phyloP scores from a whole-genome alignment of 1,140 invertebrate species.

The Aphaenogaster floridana region DNA sequence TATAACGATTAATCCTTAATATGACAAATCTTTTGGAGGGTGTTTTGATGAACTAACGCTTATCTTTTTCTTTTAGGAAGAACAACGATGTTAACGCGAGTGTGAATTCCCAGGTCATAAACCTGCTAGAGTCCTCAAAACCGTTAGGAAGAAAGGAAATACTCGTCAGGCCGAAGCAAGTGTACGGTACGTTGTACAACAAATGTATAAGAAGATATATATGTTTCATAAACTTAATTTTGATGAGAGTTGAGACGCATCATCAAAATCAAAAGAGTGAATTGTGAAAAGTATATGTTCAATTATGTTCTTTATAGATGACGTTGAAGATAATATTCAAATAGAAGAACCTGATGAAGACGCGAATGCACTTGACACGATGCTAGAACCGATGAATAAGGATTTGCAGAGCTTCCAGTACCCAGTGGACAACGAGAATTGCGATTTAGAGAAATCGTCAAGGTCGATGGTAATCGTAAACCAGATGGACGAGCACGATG shows the following conservation, averaged over 20 bases:
- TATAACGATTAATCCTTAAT: neutral
- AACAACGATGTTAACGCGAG: constrained; percentile 61
- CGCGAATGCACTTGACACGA: constrained; percentile 85
- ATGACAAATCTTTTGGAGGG: neutral
- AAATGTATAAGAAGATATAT: neutral
- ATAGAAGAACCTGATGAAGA: constrained; percentile 67
- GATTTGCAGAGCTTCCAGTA: constrained; percentile 87
- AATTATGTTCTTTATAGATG: constrained; percentile 64
- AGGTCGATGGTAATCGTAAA: constrained; percentile 69
- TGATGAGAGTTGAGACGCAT: neutral
- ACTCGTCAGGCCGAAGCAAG: constrained; percentile 34
- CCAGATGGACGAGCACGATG: constrained; percentile 24
- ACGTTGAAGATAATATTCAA: constrained; percentile 69
- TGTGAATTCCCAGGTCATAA: constrained; percentile 52
- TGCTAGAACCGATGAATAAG: constrained; percentile 85
- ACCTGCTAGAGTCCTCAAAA: constrained; percentile 40
- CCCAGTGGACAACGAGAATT: constrained; percentile 81
- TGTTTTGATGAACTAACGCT: neutral
- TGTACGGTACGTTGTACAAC: constrained; percentile 39
- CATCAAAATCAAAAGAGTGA: neutral
- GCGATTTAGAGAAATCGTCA: constrained; percentile 68
- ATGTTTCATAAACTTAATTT: neutral
- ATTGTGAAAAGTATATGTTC: constrained; percentile 10
- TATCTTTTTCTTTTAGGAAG: constrained; percentile 51
- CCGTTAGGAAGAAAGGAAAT: constrained; percentile 37